Evolutionary conservation across 2,888 invertebrate genomes (phyloP).

Genomic region (Romanomermis culicivorax): DNA sequence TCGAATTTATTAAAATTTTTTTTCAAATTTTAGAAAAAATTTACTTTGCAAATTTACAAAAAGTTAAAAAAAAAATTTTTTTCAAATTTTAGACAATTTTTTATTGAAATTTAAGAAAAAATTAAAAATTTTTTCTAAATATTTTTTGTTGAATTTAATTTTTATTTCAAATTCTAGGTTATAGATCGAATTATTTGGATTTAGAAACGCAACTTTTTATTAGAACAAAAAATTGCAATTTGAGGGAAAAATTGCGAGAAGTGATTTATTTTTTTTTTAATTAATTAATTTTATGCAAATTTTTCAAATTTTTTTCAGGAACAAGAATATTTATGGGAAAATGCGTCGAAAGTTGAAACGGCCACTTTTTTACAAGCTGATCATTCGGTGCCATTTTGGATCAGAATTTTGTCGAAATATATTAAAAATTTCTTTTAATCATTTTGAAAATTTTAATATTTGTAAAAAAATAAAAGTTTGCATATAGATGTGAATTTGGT

Average conservation of each 20-base stretch:
- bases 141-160: background rate
- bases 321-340: slow-evolving; percentile 46
- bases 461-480: too few relatives aligned
- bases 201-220: slow-evolving; percentile 77
- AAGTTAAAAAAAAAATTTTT: too few relatives aligned
- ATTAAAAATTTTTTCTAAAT: background rate
- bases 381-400: slow-evolving; percentile 56
- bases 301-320: slow-evolving; percentile 42
- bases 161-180: slow-evolving; percentile 8
- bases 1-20: background rate
- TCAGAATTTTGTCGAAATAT: slow-evolving; percentile 48
- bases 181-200: slow-evolving; percentile 49
- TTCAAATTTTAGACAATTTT: background rate
- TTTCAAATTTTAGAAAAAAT: background rate
- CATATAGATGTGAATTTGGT: too few relatives aligned
- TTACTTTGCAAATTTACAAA: too few relatives aligned
- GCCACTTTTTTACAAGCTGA: slow-evolving; percentile 41
- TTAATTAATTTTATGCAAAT: too few relatives aligned
- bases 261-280: slow-evolving; percentile 17
- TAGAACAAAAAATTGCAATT: slow-evolving; percentile 48
- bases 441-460: too few relatives aligned
- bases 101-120: background rate
- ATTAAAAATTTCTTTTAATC: slow-evolving; percentile 51
- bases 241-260: slow-evolving; percentile 45
- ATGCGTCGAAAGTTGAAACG: slow-evolving; percentile 31